Evolutionary conservation across 2,797 vertebrate genomes (phyloP).

Genomic region (Coregonus suidteri): DNA sequence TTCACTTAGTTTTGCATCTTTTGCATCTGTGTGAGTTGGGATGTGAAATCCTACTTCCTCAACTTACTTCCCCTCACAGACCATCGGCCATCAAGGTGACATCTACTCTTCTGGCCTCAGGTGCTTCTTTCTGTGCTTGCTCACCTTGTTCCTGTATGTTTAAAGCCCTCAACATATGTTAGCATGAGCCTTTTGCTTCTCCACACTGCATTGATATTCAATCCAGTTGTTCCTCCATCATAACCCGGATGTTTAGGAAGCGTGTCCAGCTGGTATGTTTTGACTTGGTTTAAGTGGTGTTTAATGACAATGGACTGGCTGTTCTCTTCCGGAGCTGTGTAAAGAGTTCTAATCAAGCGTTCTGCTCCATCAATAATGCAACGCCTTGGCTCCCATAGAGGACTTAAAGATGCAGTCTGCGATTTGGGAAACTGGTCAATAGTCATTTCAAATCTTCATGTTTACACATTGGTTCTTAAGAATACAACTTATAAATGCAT

Average conservation of each 20-base stretch:
- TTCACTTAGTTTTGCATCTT: constrained; percentile 65
- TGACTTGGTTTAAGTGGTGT: constrained; percentile 77
- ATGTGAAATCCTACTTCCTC: constrained; percentile 45
- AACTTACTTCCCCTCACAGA: constrained; percentile 45
- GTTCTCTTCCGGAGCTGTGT: constrained; percentile 71
- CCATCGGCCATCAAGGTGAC: constrained; percentile 28
- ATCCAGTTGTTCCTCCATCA: constrained; percentile 57
- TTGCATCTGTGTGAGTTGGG: constrained; percentile 64
- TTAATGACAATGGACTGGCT: constrained; percentile 75
- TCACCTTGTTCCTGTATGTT: constrained; percentile 44
- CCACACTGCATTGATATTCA: constrained; percentile 62
- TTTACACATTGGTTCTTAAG: no score
- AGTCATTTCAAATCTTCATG: no score
- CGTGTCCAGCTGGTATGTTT: constrained; percentile 74
- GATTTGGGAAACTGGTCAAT: neutral
- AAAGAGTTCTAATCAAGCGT: constrained; percentile 78
- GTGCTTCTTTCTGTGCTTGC: constrained; percentile 29
- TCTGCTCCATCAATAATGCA: constrained; percentile 80
- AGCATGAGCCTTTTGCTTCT: constrained; percentile 27
- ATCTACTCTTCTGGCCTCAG: neutral
- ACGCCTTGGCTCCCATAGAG: constrained; percentile 67
- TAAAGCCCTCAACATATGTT: constrained; percentile 45
- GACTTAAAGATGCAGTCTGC: constrained; percentile 41
- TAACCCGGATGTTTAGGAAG: constrained; percentile 71
- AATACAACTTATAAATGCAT: neutral